phyloP scores from a whole-genome alignment of 1,140 invertebrate genomes.

The Drosophila varians region DNA sequence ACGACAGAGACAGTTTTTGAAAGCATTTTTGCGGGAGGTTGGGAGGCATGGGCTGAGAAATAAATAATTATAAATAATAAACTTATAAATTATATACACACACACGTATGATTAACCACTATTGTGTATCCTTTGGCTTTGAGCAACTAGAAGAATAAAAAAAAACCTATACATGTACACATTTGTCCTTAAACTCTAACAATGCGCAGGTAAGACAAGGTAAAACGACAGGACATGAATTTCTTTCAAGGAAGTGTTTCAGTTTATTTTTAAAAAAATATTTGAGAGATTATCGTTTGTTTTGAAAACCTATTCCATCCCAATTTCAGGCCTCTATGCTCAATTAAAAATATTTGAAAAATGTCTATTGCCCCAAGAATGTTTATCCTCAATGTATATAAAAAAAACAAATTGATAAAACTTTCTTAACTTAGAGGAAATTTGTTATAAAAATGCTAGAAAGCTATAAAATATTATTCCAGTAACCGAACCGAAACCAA shows the following conservation, averaged over 20 bases:
- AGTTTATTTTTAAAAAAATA: background rate
- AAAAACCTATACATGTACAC: conserved; percentile 11
- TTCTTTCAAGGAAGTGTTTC: background rate
- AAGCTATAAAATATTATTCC: conserved; percentile 30
- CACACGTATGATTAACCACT: conserved; percentile 37
- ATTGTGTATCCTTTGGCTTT: conserved; percentile 37
- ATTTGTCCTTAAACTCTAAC: conserved; percentile 23
- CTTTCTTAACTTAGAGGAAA: conserved; percentile 59
- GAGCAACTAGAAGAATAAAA: conserved; percentile 11
- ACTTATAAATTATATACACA: conserved; percentile 39
- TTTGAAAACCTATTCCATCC: background rate
- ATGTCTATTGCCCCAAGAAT: conserved; percentile 17
- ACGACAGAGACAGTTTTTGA: conserved; percentile 40
- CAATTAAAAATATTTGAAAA: conserved; percentile 40
- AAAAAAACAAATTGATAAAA: conserved; percentile 26
- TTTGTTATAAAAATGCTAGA: conserved; percentile 52
- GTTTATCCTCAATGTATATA: conserved; percentile 59
- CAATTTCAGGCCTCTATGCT: conserved; percentile 23
- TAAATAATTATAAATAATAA: conserved; percentile 53
- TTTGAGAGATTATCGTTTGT: background rate
- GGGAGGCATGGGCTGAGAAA: conserved; percentile 51
- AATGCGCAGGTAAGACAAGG: conserved; percentile 40
- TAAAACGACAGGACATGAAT: conserved; percentile 5
- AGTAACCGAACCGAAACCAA: conserved; percentile 2
- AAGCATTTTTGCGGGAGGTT: conserved; percentile 44